phyloP scores from a whole-genome alignment of 2,888 invertebrate species.

The Muschampia plurimacula region DNA sequence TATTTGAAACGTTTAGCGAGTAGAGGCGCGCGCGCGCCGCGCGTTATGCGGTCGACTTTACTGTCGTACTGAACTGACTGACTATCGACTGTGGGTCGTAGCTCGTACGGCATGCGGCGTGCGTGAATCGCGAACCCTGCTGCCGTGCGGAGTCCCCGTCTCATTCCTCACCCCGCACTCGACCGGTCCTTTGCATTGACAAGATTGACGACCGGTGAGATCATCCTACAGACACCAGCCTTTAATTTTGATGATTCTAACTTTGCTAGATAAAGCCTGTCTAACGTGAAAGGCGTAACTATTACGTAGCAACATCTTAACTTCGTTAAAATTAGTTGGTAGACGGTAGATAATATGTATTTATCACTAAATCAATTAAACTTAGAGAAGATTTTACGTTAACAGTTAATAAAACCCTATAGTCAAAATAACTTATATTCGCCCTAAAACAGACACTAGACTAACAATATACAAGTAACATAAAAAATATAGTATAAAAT shows the following conservation, averaged over 20 bases:
- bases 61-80: conserved; percentile 62
- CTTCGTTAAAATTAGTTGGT: not conserved
- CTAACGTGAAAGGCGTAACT: not conserved
- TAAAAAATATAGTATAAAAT: not conserved
- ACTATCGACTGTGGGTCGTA: conserved; percentile 50
- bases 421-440: no score
- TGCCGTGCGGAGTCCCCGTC: conserved; percentile 71
- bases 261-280: conserved; percentile 7
- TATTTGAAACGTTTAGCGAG: conserved; percentile 49
- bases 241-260: conserved; percentile 62
- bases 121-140: conserved; percentile 79
- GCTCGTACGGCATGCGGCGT: conserved; percentile 60
- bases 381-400: no score
- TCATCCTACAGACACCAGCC: conserved; percentile 71
- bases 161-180: conserved; percentile 59
- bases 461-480: not conserved
- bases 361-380: no score
- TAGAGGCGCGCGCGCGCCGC: conserved; percentile 79
- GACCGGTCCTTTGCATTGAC: conserved; percentile 84
- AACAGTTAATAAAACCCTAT: no score
- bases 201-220: conserved; percentile 83
- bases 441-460: no score
- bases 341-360: no score
- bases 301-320: not conserved
- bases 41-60: conserved; percentile 72